Evolutionary conservation across 2,797 vertebrate species (phyloP), one percentile per base, ranked within the genome.

Genomic region (Chrosomus eos): DNA sequence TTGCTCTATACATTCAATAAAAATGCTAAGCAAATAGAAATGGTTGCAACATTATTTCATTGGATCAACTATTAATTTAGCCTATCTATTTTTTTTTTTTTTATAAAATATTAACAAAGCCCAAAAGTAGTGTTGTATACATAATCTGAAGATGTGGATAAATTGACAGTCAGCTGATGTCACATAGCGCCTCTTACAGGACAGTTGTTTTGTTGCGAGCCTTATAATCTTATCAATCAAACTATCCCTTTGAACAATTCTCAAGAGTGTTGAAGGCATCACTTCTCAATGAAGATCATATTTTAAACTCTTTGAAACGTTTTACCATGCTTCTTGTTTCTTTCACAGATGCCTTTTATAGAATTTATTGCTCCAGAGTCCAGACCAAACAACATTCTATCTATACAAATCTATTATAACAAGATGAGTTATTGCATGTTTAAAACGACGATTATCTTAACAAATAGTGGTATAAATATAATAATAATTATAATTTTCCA

Each of bases 151-250:
- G 10, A 21, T 21, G 2, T 75, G 71, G 71, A 51, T 73, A 8
- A 36, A n/a, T 6, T 26, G 38, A 71, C 9, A 31, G 72, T 33
- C 19, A 67, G 18, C 8, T 67, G 33, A 38, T 26, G 23, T 45
- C 23, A 60, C n/a, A 62, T 38, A 77, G 75, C n/a, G 55, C 55
- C 55, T 40, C 55, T 26, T 43, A 19, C 74, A 76, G 74, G 74
- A 76, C 33, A 40, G 53, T 2, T 58, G 33, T 5, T 76, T 58
- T 76, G 7, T 58, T 76, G 73, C 51, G n/a, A 9, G 58, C 28
- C 45, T 33, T 28, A 51, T 1, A 21, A 33, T 74, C 7, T 31
- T 19, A 9, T 19, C n/a, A n/a, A 19, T 67, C 18, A 36, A 36
- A 28, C 60, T 33, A 4, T 68, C 2, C 10, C 21, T 68, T 7